A percentile compares a stretch with the other conserved stretches of the same genome.
Conservation (phyloP, 2,113 vertebrate species). For the Sylvilagus bachmani region DNA sequence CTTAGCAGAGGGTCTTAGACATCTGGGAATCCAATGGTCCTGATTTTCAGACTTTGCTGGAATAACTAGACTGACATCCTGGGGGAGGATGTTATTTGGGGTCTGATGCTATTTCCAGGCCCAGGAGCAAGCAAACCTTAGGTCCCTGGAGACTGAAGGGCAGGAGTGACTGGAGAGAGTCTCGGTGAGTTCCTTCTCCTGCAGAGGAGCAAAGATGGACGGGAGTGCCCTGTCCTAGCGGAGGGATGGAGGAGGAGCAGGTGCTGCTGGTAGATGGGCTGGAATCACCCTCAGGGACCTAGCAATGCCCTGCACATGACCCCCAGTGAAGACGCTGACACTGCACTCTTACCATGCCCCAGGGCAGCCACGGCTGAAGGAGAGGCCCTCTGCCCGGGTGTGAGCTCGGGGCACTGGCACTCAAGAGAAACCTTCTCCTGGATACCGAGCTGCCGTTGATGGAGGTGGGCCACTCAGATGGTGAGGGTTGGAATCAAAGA, state of each 20-base stretch:
- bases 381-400: neutral
- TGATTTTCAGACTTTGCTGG: neutral
- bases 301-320: rapidly evolving
- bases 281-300: rapidly evolving
- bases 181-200: neutral
- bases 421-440: neutral
- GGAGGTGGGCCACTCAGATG: neutral
- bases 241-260: no score
- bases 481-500: neutral
- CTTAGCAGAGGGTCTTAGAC: neutral
- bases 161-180: neutral
- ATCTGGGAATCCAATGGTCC: neutral
- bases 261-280: neutral
- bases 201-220: neutral
- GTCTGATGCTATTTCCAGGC: neutral
- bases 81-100: neutral
- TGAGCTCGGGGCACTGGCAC: neutral
- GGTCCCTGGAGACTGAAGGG: neutral
- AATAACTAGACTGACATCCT: neutral
- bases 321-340: rapidly evolving
- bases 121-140: neutral
- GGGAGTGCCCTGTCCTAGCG: rapidly evolving
- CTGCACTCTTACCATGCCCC: no score
- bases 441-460: neutral
- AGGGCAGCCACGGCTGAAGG: rapidly evolving